These are phyloP conservation scores for Muraenolepis orangiensis DNA, from an alignment of 2,797 vertebrate genomes.

Conservation along the genomic window DNA sequence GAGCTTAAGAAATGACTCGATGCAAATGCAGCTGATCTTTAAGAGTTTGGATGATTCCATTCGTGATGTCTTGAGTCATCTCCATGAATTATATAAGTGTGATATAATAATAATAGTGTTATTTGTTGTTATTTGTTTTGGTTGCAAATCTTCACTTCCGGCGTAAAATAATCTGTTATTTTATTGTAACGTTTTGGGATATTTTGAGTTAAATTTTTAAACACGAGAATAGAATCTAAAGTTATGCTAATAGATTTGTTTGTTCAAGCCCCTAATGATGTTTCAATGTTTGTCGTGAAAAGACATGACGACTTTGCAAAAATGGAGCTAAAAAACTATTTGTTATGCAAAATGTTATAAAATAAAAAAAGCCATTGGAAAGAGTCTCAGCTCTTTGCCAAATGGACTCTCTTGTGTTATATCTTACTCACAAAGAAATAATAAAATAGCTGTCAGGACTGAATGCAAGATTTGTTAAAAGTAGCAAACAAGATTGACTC, in stretches of 20 bases:
- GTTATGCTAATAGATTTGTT: no score
- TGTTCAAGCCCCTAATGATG: no score
- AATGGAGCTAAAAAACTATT: no score
- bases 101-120: neutral
- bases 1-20: neutral
- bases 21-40: neutral
- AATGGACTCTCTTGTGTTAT: neutral
- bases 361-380: neutral
- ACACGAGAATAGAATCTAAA: no score
- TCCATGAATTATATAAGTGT: neutral
- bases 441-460: neutral
- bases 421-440: neutral
- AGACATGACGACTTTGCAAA: no score
- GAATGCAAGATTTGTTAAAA: neutral
- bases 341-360: no score
- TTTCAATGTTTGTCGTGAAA: no score
- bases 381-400: neutral
- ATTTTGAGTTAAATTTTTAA: no score
- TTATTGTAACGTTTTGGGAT: neutral
- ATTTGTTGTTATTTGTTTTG: neutral
- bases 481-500: no score
- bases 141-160: neutral
- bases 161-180: neutral
- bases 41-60: neutral
- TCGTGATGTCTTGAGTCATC: neutral